Conservation (phyloP, 2,113 vertebrate genomes). For the Trogon melanurus region DNA sequence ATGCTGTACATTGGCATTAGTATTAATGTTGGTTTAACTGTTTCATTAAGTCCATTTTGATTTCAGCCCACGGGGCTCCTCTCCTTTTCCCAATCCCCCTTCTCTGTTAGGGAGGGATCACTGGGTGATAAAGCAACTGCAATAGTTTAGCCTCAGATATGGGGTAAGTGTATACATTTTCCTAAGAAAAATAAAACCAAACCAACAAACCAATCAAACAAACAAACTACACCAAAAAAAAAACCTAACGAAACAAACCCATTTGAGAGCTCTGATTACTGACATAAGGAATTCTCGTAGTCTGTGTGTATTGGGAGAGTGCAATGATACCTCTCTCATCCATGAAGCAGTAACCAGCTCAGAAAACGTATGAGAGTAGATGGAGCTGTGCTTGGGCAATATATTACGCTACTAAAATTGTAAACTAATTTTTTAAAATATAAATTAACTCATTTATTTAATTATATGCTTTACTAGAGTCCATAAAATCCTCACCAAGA, state of each 20-base stretch:
- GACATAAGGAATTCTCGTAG: not conserved
- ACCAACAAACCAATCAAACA: not conserved
- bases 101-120: too few relatives aligned
- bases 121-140: too few relatives aligned
- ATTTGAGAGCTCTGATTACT: not conserved
- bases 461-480: not conserved
- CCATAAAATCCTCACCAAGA: not conserved
- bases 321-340: not conserved
- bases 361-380: not conserved
- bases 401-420: not conserved
- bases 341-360: not conserved
- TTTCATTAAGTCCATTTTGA: too few relatives aligned
- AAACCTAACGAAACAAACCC: not conserved
- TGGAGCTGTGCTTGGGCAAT: not conserved
- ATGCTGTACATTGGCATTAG: too few relatives aligned
- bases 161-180: too few relatives aligned
- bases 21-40: too few relatives aligned
- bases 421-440: not conserved
- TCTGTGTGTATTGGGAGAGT: not conserved
- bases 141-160: too few relatives aligned
- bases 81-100: too few relatives aligned
- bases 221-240: too few relatives aligned
- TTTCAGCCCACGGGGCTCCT: too few relatives aligned
- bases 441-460: not conserved
- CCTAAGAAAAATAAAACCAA: not conserved